Conservation (phyloP, 2,888 invertebrate species). For the Catocala sponsa region DNA sequence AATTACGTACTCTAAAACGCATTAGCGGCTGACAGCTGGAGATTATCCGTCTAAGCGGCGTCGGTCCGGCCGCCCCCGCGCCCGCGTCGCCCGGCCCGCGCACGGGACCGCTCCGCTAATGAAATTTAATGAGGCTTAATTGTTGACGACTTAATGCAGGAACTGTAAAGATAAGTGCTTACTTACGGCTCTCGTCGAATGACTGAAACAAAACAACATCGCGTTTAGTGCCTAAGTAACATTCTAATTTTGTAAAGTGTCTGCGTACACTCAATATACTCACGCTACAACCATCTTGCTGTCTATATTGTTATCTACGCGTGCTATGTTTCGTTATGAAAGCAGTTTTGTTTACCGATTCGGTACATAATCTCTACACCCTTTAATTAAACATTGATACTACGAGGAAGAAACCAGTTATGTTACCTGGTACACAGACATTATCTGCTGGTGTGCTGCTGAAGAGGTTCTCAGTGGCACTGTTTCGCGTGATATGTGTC, state of each 20-base stretch:
- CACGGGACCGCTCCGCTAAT: conserved; percentile 79
- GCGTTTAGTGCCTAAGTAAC: conserved; percentile 50
- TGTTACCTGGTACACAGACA: neutral
- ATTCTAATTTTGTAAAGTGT: conserved; percentile 38
- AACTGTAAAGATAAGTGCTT: conserved; percentile 81
- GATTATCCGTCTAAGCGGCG: conserved; percentile 87
- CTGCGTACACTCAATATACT: conserved; percentile 15
- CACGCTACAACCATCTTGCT: conserved; percentile 21
- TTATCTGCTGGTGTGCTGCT: neutral
- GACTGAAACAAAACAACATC: conserved; percentile 73
- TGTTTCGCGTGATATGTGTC: conserved; percentile 51
- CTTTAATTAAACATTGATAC: neutral
- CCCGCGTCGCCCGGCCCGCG: conserved; percentile 62
- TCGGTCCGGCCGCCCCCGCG: conserved; percentile 65
- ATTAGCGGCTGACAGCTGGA: conserved; percentile 87
- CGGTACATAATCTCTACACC: neutral
- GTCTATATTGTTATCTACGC: conserved; percentile 17
- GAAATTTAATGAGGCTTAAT: conserved; percentile 88
- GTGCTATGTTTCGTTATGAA: conserved; percentile 11
- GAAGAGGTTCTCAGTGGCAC: conserved; percentile 23
- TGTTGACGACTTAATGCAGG: conserved; percentile 86
- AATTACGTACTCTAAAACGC: conserved; percentile 89
- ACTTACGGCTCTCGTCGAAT: conserved; percentile 66
- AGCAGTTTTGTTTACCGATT: conserved; percentile 2
- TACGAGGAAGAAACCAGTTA: neutral